A percentile compares a stretch with the other conserved stretches of the same genome.
phyloP scores from a whole-genome alignment of 2,113 vertebrate species.

The Acrocephalus kingi region DNA sequence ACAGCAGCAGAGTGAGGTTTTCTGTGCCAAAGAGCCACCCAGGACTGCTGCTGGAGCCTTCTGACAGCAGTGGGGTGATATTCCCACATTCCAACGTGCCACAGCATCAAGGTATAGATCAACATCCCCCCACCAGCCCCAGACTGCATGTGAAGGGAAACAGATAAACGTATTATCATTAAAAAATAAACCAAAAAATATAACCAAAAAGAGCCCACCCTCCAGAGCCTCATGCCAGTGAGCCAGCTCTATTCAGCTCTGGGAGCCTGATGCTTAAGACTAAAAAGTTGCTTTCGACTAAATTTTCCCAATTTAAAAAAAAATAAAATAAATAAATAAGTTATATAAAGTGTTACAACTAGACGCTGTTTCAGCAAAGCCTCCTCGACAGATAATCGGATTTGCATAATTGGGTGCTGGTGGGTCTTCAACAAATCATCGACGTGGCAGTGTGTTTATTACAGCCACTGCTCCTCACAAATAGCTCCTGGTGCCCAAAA shows the following conservation, averaged over 20 bases:
- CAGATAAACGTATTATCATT: neutral
- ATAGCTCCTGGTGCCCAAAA: neutral
- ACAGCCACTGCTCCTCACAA: slow-evolving; percentile 53
- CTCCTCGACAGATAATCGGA: slow-evolving; percentile 78
- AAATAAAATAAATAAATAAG: neutral
- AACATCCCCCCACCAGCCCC: neutral
- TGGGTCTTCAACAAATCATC: slow-evolving; percentile 73
- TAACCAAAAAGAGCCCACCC: neutral
- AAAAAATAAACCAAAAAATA: neutral
- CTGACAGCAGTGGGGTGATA: neutral
- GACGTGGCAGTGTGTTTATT: slow-evolving; percentile 53
- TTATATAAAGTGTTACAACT: slow-evolving; percentile 65
- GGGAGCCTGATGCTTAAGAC: neutral
- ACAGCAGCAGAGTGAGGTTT: neutral
- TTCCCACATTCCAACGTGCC: neutral
- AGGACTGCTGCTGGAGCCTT: neutral
- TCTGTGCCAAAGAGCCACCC: neutral
- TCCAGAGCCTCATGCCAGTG: neutral
- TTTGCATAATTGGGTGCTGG: slow-evolving; percentile 78
- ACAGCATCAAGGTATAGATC: neutral
- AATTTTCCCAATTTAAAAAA: slow-evolving; percentile 51
- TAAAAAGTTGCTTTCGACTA: slow-evolving; percentile 43
- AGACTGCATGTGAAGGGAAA: neutral
- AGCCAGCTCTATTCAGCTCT: fast-evolving
- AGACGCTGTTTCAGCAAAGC: slow-evolving; percentile 76